Conservation (phyloP, 2,113 vertebrate genomes). For the Saccopteryx bilineata region DNA sequence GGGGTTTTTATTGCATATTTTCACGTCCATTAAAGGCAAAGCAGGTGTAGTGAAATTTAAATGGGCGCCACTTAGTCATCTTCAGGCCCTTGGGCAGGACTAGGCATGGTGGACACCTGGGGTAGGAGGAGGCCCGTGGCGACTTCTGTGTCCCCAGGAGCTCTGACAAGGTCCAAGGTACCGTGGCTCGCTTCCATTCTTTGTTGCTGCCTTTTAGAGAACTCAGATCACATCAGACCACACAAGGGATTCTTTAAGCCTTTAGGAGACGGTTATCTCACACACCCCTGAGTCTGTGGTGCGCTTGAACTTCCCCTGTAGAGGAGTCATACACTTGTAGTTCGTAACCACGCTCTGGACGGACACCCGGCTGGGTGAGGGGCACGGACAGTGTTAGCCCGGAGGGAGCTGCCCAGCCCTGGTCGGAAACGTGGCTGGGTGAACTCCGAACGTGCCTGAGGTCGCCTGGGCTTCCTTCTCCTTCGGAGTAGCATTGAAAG, state of each 20-base stretch:
- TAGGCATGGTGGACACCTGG: neutral
- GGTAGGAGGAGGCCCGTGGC: neutral
- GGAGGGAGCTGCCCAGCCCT: neutral
- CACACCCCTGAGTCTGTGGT: neutral
- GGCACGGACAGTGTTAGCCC: rapidly evolving
- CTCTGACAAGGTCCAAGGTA: neutral
- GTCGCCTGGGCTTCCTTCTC: constrained; percentile 26
- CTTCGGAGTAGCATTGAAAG: constrained; percentile 60
- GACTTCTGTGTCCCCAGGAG: neutral
- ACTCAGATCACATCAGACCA: neutral
- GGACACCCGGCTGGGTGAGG: neutral
- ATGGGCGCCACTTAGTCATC: neutral
- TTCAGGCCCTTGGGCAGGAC: neutral
- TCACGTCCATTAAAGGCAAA: neutral
- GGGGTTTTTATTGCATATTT: neutral
- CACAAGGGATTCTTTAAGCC: neutral
- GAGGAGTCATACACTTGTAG: too few relatives aligned
- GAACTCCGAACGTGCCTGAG: constrained; percentile 48
- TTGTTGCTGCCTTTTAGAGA: neutral
- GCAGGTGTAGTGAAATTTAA: neutral
- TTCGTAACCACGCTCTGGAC: neutral
- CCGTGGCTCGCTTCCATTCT: neutral
- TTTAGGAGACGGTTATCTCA: neutral
- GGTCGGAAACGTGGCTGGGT: constrained; percentile 50
- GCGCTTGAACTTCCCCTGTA: neutral